phyloP scores from a whole-genome alignment of 1,140 invertebrate species.

The Schlechtendalia chinensis region DNA sequence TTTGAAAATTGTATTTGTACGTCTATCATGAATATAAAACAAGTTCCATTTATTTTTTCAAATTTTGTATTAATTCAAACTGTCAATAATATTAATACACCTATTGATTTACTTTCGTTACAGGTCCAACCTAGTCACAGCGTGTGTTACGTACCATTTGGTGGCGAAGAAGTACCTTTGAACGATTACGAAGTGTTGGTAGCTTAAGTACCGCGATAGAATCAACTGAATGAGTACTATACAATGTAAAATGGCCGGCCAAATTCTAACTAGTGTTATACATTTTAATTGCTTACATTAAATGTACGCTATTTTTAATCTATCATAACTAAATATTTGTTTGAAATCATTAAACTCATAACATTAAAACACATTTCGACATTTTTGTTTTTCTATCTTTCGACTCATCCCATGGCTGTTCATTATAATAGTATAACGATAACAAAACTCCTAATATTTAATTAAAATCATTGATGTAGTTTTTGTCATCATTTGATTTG shows the following conservation, averaged over 20 bases:
- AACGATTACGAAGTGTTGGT: slow-evolving; percentile 73
- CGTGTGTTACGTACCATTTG: slow-evolving; percentile 71
- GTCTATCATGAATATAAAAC: too few species aligned
- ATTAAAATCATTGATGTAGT: too few species aligned
- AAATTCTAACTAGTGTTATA: background rate
- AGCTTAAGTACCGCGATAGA: slow-evolving; percentile 52
- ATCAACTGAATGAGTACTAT: background rate
- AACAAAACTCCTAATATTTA: too few species aligned
- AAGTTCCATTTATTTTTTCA: too few species aligned
- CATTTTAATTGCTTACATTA: background rate
- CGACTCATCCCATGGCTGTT: too few species aligned
- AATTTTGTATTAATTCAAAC: too few species aligned
- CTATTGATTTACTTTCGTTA: slow-evolving; percentile 40
- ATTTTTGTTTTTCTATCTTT: background rate
- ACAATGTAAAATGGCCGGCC: background rate
- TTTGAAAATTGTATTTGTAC: too few species aligned
- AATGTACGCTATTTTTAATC: background rate
- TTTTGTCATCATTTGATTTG: too few species aligned
- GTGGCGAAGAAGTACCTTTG: slow-evolving; percentile 69
- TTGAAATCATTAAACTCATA: background rate
- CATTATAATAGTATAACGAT: too few species aligned
- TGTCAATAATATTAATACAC: too few species aligned
- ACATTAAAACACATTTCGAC: background rate
- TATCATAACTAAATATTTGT: too few species aligned
- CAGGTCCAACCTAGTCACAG: slow-evolving; percentile 72